Base-by-base conservation (phyloP, 2,888 invertebrate genomes). In the Trissolcus japonicus region DNA sequence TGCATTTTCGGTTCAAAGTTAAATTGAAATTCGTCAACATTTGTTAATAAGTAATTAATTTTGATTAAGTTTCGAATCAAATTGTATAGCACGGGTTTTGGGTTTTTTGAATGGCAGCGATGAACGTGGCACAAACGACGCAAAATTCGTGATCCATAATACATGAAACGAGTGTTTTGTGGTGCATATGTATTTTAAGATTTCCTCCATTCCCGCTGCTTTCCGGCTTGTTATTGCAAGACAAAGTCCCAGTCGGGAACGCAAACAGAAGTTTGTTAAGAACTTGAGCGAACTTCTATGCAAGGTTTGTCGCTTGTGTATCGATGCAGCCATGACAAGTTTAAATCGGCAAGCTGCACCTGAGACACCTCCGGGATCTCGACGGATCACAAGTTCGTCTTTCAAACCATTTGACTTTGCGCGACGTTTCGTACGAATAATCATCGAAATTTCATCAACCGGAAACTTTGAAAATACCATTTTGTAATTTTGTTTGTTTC, bases 221-320 rank as follows among this genome's bases (percentile, higher is more conserved):
- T 53, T 60, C 63, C 46, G 21, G 16, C 35, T 35, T 65, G 65
- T 69, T 69, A 69, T 69, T 68, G 48, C 46, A 60, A 65, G 60
- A 69, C 75, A 68, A 65, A 65, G 68, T 68, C 69, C 40, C 55
- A 14, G 59, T 50, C 46, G 62, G n/a, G 11, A 76, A 60, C 41
- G 51, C 60, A 69, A 65, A 65, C 69, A 65, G 50, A 69, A 69
- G 75, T 76, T 69, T 54, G 63, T 59, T 68, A 59, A 68, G 68
- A 63, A 66, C 56, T 73, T 66, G 60, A n/a, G 43, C 51, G 21
- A 67, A 74, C 67, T 67, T 67, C n/a, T 63, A 48, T 57, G 62
- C 57, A 46, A 56, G 53, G 21, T 60, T 61, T 51, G 25, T 60
- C 46, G 48, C 46, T 48, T 60, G 65, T 65, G 59, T 56, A 60